Base-by-base conservation (phyloP, 2,888 invertebrate species). In the Lysandra bellargus region DNA sequence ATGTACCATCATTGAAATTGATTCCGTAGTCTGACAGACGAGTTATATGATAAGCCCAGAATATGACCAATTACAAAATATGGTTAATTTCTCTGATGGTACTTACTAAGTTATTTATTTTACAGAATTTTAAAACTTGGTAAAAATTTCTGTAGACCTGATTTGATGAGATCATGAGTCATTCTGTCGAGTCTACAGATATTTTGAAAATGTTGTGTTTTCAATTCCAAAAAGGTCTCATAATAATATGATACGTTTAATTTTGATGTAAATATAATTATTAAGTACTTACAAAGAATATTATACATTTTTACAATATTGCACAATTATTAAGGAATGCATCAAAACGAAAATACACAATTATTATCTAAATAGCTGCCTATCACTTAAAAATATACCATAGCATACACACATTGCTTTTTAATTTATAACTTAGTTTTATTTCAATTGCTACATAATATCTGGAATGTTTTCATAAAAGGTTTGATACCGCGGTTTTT, bases 261-360 rank as follows among this genome's bases (percentile, higher is more conserved):
- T 49, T 49, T 49, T 49, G 9, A 49, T 49, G 49, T 57, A 17
- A 57, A 57, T 57, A 57, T 4, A 57, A 17, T 53, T 40, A 40
- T 40, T 73, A 9, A 9, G 14, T 75, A 33, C 40, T 5, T 44
- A 53, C 23, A 14, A 57, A 53, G 2, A 33, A 33, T 12, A 30
- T 17, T 1, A 53, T 53, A 69, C 69, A 69, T 76, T 76, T 88
- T 82, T 87, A 89, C 86, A 89, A 73, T 80, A 90, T 90, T 90
- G 90, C 90, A 90, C 93, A 90, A 88, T 88, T 88, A 88, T 88
- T 91, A 93, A 90, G 94, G 94, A 94, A 94, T 94, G 94, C 93
- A 79, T 82, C 78, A 78, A 80, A 73, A 40, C 30, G 23, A 78
- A 44, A 53, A 61, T 80, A 57, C 57, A 57, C 1, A 4, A 81